A percentile compares a stretch with the other conserved stretches of the same genome.
These are phyloP conservation scores for Lithophane leautieri DNA, from an alignment of 2,888 invertebrate genomes.

Conservation along the genomic window DNA sequence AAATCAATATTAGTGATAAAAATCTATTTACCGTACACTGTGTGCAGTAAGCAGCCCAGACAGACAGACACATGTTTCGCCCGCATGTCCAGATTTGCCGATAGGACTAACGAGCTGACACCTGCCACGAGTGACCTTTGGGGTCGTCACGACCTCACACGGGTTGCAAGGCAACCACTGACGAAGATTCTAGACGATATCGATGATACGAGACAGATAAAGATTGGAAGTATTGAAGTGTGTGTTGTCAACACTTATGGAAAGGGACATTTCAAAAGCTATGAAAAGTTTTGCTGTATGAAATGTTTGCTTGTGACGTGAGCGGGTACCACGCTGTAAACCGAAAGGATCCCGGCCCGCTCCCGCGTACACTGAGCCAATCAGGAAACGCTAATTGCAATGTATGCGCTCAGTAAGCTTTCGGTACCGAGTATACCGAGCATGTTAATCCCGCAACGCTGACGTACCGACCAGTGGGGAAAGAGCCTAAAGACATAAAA, in stretches of 20 bases:
- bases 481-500: not conserved
- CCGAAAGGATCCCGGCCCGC: no score
- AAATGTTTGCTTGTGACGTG: not conserved
- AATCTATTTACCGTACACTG: conserved; percentile 17
- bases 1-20: conserved; percentile 15
- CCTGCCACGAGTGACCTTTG: conserved; percentile 57
- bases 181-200: conserved; percentile 29
- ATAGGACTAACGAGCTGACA: conserved; percentile 61
- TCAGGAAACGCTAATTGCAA: no score
- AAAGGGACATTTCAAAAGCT: not conserved
- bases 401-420: no score
- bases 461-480: no score
- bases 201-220: conserved; percentile 36
- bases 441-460: no score
- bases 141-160: conserved; percentile 57
- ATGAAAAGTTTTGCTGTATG: not conserved
- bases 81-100: conserved; percentile 56
- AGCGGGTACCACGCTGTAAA: no score
- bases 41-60: conserved; percentile 40
- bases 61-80: conserved; percentile 37
- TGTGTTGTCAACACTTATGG: not conserved
- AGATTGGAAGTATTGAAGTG: conserved; percentile 1
- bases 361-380: no score
- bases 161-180: conserved; percentile 39
- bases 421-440: no score